A percentile compares a stretch with the other conserved stretches of the same genome.
Conservation (phyloP, 2,113 vertebrate species). For the human (Homo sapiens) region GRCh38 chr7:74268001-74268500, state of each 20-base stretch:
- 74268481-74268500: accelerated
- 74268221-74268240: background rate
- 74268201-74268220: background rate
- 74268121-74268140: background rate
- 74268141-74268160: background rate
- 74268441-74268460: background rate
- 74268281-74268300: background rate
- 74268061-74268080: background rate
- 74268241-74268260: background rate
- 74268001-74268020: too few relatives aligned
- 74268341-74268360: background rate
- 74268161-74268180: background rate
- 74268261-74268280: background rate
- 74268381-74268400: background rate
- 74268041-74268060: background rate
- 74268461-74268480: background rate
- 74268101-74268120: background rate
- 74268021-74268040: background rate
- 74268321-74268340: accelerated
- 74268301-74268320: background rate
- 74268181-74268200: background rate
- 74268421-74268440: background rate
- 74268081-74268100: background rate
- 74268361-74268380: background rate
- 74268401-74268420: background rate